Conservation (phyloP, 2,113 vertebrate genomes). For the Equus quagga region DNA sequence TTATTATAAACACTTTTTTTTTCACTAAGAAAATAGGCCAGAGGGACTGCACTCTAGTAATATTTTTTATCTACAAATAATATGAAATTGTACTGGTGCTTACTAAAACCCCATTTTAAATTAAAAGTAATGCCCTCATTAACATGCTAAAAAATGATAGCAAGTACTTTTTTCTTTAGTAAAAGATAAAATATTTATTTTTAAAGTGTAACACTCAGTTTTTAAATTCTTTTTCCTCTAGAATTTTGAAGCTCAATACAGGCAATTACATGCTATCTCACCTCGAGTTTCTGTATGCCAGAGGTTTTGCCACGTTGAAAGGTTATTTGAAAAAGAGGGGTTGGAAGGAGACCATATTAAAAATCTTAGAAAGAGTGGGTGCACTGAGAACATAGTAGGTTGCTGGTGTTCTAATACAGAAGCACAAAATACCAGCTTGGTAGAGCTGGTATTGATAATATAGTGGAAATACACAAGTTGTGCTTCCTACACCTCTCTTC, state of each 20-base stretch:
- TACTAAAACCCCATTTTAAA: neutral
- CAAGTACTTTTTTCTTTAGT: neutral
- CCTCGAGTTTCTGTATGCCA: neutral
- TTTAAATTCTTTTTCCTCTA: neutral
- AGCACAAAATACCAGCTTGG: too few species aligned
- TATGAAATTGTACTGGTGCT: neutral
- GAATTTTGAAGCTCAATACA: neutral
- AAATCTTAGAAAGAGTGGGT: neutral
- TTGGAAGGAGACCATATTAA: neutral
- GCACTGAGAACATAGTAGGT: neutral
- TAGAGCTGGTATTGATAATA: neutral
- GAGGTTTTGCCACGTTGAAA: neutral
- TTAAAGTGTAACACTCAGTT: neutral
- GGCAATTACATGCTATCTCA: neutral
- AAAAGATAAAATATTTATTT: neutral
- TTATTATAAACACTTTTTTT: neutral
- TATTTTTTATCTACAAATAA: neutral
- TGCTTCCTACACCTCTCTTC: neutral
- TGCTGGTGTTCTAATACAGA: neutral
- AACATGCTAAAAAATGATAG: neutral
- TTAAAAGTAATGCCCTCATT: neutral
- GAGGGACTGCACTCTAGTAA: neutral
- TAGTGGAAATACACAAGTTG: neutral
- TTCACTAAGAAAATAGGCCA: neutral
- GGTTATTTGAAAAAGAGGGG: neutral